phyloP scores from a whole-genome alignment of 2,797 vertebrate genomes.

The Fistularia commersonii region DNA sequence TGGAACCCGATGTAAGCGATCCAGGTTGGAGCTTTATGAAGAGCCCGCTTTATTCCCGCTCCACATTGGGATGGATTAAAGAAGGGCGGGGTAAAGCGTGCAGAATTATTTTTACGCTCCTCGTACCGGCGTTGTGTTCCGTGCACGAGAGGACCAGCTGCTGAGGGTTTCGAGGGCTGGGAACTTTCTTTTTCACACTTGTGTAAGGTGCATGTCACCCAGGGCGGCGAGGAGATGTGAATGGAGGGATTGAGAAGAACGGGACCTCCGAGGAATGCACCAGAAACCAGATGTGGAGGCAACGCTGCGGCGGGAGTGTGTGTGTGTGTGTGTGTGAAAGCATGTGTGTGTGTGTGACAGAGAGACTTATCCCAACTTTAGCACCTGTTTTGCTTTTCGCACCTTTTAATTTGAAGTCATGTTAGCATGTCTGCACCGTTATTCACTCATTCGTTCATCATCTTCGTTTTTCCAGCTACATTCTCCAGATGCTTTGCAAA shows the following conservation, averaged over 20 bases:
- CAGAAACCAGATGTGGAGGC: constrained; percentile 73
- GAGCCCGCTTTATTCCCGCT: constrained; percentile 47
- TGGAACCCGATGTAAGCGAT: constrained; percentile 44
- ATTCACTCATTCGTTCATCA: no score
- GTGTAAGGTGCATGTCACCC: constrained; percentile 60
- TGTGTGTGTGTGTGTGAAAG: no score
- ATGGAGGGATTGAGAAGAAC: constrained; percentile 48
- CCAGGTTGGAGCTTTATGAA: constrained; percentile 39
- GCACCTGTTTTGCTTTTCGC: no score
- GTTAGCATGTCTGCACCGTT: no score
- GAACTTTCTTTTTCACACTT: constrained; percentile 42
- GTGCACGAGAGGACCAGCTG: constrained; percentile 37
- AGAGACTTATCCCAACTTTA: no score
- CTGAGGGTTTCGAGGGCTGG: constrained; percentile 36
- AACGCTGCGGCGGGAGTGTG: no score
- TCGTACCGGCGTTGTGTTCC: constrained; percentile 25
- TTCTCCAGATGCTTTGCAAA: no score
- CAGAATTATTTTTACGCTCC: constrained; percentile 9
- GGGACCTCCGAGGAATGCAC: constrained; percentile 50
- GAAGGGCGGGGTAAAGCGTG: constrained; percentile 22
- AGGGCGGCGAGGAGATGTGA: constrained; percentile 43
- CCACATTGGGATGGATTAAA: constrained; percentile 63
- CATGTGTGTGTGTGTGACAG: no score
- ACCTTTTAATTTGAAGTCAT: no score
- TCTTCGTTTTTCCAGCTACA: no score